Percentiles rank a stretch among this genome's conserved stretches.
Evolutionary conservation across 2,888 invertebrate genomes (phyloP).

Genomic region (Tetragonula carbonaria): DNA sequence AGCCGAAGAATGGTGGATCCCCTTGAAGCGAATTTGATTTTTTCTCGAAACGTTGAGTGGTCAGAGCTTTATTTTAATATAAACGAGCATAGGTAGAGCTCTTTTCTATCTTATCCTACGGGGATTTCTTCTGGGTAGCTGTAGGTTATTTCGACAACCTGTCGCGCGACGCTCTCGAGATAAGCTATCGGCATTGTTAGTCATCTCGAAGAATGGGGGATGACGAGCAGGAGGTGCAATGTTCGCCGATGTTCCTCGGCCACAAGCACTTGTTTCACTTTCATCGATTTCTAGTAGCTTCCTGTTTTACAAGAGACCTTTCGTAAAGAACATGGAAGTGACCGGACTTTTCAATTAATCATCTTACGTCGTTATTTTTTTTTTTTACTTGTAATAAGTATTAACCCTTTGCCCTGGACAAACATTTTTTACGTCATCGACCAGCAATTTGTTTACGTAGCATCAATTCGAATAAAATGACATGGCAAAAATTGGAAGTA

Average conservation of each 20-base stretch:
- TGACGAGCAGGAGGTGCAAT: constrained; percentile 1
- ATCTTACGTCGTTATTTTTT: not conserved
- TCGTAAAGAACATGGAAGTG: not conserved
- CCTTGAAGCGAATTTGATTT: not conserved
- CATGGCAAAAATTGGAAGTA: too few species aligned
- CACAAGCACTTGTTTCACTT: constrained; percentile 22
- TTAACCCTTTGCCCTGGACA: too few species aligned
- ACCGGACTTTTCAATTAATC: not conserved
- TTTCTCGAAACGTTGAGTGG: not conserved
- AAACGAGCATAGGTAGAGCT: too few species aligned
- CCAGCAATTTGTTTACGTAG: too few species aligned
- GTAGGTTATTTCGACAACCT: constrained; percentile 26
- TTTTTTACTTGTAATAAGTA: not conserved
- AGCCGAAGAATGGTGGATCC: accelerated
- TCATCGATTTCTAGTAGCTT: constrained; percentile 19
- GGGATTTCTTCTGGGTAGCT: not conserved
- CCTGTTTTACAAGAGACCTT: not conserved
- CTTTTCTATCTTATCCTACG: not conserved
- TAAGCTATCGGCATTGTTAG: constrained; percentile 30
- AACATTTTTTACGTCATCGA: too few species aligned
- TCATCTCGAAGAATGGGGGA: constrained; percentile 19
- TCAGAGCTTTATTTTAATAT: not conserved
- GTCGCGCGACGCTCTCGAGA: constrained; percentile 24
- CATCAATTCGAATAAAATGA: too few species aligned
- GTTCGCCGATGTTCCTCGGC: constrained; percentile 9